Conservation (phyloP, 2,113 vertebrate genomes). For the Erpornis zantholeuca region DNA sequence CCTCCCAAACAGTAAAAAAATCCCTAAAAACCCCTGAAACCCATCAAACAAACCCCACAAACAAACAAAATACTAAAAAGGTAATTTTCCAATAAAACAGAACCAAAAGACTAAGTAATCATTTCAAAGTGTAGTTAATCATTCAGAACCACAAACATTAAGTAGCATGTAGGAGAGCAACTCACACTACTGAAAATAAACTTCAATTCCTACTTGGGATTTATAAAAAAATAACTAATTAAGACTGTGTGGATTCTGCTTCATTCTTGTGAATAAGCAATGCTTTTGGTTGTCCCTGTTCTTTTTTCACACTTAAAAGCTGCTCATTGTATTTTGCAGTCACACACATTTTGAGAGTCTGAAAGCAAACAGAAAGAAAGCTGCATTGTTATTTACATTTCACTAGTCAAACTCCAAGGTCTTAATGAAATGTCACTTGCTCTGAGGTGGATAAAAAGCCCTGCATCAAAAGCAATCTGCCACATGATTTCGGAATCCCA, state of each 20-base stretch:
- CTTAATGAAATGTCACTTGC: conserved; percentile 48
- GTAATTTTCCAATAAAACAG: not conserved
- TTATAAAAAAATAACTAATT: not conserved
- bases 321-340: conserved; percentile 44
- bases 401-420: conserved; percentile 38
- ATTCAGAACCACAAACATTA: not conserved
- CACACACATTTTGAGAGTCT: conserved; percentile 21
- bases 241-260: conserved; percentile 11
- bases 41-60: not conserved
- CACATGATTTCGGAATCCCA: conserved; percentile 16
- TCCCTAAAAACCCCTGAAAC: accelerated
- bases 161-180: not conserved
- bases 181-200: not conserved
- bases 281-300: not conserved
- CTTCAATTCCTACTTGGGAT: not conserved
- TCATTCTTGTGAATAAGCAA: not conserved
- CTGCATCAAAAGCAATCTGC: conserved; percentile 21
- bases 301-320: conserved; percentile 28
- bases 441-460: conserved; percentile 26
- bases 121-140: not conserved
- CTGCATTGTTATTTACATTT: conserved; percentile 41
- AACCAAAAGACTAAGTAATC: not conserved
- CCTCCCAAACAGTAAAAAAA: not conserved
- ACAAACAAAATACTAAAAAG: not conserved
- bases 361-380: conserved; percentile 39